phyloP scores from a whole-genome alignment of 2,797 vertebrate genomes.

The Phrynocephalus guinanensis region DNA sequence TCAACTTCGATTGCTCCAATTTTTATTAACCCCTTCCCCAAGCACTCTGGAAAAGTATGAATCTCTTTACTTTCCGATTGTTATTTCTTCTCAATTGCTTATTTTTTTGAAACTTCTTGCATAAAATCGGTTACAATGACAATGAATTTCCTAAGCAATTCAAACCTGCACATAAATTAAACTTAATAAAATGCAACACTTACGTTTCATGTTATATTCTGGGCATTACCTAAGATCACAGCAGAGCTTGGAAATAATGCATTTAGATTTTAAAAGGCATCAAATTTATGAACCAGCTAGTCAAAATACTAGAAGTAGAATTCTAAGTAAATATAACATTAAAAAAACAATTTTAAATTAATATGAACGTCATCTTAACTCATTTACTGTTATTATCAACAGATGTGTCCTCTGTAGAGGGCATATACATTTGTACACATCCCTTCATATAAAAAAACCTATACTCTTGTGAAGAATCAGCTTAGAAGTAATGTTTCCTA shows the following conservation, averaged over 20 bases:
- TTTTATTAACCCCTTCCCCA: neutral
- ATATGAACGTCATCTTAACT: no score
- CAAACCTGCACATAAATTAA: neutral
- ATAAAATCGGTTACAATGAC: neutral
- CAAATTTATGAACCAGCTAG: neutral
- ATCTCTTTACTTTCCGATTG: no score
- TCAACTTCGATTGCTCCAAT: neutral
- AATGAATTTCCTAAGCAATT: neutral
- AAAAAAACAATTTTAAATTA: no score
- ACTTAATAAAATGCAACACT: neutral
- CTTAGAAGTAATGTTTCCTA: no score
- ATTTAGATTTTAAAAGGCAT: neutral
- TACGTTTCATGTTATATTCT: neutral
- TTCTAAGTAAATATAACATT: no score
- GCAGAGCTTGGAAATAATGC: no score
- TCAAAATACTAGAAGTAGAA: neutral
- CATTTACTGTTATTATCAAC: no score
- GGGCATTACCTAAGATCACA: neutral
- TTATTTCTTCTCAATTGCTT: neutral
- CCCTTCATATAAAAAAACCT: no score
- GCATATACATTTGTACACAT: no score
- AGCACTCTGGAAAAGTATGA: neutral
- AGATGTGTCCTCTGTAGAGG: neutral
- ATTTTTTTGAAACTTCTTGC: neutral
- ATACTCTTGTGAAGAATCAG: no score